These are phyloP conservation scores for Leptopilina boulardi DNA, from an alignment of 1,140 invertebrate genomes.

Conservation along the genomic window DNA sequence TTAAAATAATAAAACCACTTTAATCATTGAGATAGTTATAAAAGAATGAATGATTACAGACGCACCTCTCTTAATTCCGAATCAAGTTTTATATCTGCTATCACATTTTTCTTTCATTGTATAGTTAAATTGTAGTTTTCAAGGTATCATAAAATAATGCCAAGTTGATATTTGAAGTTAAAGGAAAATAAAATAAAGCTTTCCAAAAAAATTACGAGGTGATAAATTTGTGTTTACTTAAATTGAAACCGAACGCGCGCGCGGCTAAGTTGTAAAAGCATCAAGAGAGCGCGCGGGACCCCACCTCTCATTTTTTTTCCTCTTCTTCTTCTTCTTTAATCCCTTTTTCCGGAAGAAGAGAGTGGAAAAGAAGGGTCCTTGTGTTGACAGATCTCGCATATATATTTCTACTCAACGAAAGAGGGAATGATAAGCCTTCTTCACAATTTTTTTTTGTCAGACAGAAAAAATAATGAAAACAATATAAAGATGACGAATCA, in stretches of 20 bases:
- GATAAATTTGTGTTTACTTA: constrained; percentile 31
- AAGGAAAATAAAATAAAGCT: neutral
- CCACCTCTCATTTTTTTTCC: neutral
- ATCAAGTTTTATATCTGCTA: no score
- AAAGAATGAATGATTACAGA: no score
- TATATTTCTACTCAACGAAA: constrained; percentile 20
- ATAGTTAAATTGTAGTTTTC: no score
- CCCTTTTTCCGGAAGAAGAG: constrained; percentile 46
- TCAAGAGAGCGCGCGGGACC: neutral
- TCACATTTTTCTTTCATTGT: no score
- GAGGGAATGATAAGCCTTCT: constrained; percentile 9
- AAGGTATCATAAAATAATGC: neutral
- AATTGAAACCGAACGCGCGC: constrained; percentile 20
- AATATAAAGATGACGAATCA: neutral
- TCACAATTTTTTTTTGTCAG: constrained; percentile 10
- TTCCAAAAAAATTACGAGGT: constrained; percentile 25
- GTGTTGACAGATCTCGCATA: constrained; percentile 39
- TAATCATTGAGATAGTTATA: no score
- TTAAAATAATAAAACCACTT: no score
- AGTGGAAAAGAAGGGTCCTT: constrained; percentile 29
- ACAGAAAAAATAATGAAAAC: neutral
- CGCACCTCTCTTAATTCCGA: no score
- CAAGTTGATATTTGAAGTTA: neutral
- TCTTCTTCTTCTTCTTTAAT: constrained; percentile 37
- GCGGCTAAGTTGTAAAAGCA: constrained; percentile 28